phyloP scores from a whole-genome alignment of 2,888 invertebrate species.

The Orchestes rusci region DNA sequence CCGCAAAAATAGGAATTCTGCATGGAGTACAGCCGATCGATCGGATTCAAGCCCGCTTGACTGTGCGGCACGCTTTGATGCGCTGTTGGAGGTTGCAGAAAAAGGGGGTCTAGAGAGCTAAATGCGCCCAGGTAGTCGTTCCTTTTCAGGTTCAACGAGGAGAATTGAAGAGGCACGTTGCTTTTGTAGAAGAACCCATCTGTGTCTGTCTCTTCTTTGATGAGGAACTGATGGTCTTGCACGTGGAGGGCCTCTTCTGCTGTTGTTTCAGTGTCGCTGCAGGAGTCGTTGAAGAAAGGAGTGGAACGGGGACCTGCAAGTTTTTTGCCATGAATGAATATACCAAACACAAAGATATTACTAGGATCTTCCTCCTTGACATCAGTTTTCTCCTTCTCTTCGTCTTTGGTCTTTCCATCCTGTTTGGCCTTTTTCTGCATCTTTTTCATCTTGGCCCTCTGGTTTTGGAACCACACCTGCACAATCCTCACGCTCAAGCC shows the following conservation, averaged over 20 bases:
- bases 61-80: slow-evolving; percentile 40
- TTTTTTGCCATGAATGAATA: neutral
- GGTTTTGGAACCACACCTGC: slow-evolving; percentile 66
- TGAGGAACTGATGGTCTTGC: slow-evolving; percentile 37
- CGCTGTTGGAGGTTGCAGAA: slow-evolving; percentile 40
- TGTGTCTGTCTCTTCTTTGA: slow-evolving; percentile 45
- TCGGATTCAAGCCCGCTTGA: slow-evolving; percentile 49
- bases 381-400: slow-evolving; percentile 48
- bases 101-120: slow-evolving; percentile 32
- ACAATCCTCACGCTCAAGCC: slow-evolving; percentile 78
- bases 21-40: slow-evolving; percentile 58
- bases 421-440: slow-evolving; percentile 58
- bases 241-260: slow-evolving; percentile 35
- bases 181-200: slow-evolving; percentile 35
- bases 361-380: slow-evolving; percentile 54
- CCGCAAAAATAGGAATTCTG: slow-evolving; percentile 57
- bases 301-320: slow-evolving; percentile 43
- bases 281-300: slow-evolving; percentile 47
- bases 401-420: slow-evolving; percentile 49
- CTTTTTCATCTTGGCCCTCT: slow-evolving; percentile 59
- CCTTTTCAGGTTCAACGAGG: slow-evolving; percentile 34
- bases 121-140: slow-evolving; percentile 37
- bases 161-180: slow-evolving; percentile 33
- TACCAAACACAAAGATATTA: slow-evolving; percentile 35
- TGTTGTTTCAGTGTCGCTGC: slow-evolving; percentile 45